Evolutionary conservation across 2,888 invertebrate species (phyloP), one percentile per base, ranked within the genome.

Genomic region (Eucera pruinosa): DNA sequence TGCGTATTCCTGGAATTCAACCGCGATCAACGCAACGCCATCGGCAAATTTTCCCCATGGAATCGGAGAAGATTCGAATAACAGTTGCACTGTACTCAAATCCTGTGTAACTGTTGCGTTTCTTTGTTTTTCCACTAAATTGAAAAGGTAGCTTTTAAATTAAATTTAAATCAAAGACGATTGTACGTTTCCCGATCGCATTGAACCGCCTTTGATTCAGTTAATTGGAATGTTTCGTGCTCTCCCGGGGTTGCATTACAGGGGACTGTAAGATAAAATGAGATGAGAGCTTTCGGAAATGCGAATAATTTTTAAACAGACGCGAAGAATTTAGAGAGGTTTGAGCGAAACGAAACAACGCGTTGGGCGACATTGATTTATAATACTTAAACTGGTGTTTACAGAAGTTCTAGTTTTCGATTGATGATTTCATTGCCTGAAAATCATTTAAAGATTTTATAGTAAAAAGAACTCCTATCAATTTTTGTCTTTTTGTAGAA

Each of bases 281-380:
- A 20, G 7, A 5, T 11, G 36, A 13, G 27, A 2, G n/a, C 23
- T 57, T 50, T 20, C 5, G 41, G 4, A 13, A 0, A 36, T 11
- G 5, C 27, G n/a, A 25, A 55, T 15, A 25, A 60, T 18, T 57
- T 36, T 39, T 30, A 18, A 73, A 45, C 11, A 18, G 45, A 23
- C n/a, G 23, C 30, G 48, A 72, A 64, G 57, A 74, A 72, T 58
- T 45, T 57, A 36, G n/a, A 2, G 13, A 9, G 57, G 18, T 50
- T 71, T 18, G 2, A 11, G 4, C 15, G 45, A 20, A 57, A 45
- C 11, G 73, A 39, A 72, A 52, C 55, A 39, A 50, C 54, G 30
- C 36, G n/a, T n/a, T n/a, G n/a, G n/a, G n/a, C n/a, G n/a, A n/a
- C n/a, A n/a, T n/a, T n/a, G n/a, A n/a, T n/a, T n/a, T n/a, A n/a